Percentiles rank a stretch among this genome's conserved stretches.
Conservation (phyloP, 1,140 invertebrate species). For the Cyphomyrmex costatus region DNA sequence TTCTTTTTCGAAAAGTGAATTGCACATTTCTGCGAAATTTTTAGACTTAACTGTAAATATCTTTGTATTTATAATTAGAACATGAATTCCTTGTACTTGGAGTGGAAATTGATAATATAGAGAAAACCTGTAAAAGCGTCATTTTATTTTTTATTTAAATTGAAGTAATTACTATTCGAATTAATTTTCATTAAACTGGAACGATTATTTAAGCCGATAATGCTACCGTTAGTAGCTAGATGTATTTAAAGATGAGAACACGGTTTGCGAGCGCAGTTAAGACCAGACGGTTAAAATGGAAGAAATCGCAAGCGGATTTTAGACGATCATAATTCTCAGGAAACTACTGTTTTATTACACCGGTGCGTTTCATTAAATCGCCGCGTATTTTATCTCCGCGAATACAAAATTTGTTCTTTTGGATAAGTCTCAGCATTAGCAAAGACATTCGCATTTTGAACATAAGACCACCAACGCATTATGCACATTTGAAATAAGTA, state of each 20-base stretch:
- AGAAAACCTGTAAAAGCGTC: background rate
- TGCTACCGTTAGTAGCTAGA: conserved; percentile 9
- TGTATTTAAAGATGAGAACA: conserved; percentile 41
- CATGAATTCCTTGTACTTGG: background rate
- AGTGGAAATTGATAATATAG: background rate
- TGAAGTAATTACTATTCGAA: background rate
- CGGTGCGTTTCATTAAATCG: conserved; percentile 54
- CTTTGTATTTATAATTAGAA: background rate
- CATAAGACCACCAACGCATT: background rate
- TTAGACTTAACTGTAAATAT: conserved; percentile 2
- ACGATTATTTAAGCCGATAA: conserved; percentile 18
- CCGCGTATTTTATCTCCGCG: background rate
- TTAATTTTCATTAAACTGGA: conserved; percentile 36
- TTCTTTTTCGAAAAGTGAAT: background rate
- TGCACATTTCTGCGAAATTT: conserved; percentile 4
- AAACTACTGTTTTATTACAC: conserved; percentile 46
- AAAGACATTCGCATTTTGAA: conserved; percentile 11
- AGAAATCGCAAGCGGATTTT: conserved; percentile 50
- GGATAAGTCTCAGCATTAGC: background rate
- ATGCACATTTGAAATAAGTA: background rate
- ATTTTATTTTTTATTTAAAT: conserved; percentile 11
- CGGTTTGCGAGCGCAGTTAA: conserved; percentile 38
- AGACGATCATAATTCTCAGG: conserved; percentile 43
- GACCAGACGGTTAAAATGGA: conserved; percentile 37
- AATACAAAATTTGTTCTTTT: conserved; percentile 34